phyloP scores from a whole-genome alignment of 2,888 invertebrate genomes.

The Pristionchus fissidentatus region DNA sequence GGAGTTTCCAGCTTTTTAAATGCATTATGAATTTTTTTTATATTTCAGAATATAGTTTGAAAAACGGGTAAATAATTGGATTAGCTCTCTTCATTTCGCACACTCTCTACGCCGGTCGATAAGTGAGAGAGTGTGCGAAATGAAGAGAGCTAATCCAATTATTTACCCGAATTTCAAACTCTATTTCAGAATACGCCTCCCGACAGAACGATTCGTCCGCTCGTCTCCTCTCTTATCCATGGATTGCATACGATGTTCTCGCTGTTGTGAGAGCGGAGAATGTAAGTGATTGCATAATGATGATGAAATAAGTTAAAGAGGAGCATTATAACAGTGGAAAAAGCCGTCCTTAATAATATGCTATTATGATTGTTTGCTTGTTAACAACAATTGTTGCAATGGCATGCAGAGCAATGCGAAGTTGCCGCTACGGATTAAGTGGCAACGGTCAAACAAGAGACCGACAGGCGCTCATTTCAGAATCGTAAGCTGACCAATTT shows the following conservation, averaged over 20 bases:
- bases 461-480: background rate
- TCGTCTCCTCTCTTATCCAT: constrained; percentile 65
- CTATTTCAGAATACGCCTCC: constrained; percentile 1
- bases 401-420: too few relatives aligned
- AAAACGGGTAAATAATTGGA: too few relatives aligned
- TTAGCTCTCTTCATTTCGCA: too few relatives aligned
- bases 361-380: too few relatives aligned
- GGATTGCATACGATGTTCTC: constrained; percentile 68
- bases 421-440: background rate
- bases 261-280: constrained; percentile 53
- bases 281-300: background rate
- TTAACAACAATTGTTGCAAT: too few relatives aligned
- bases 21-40: background rate
- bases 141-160: too few relatives aligned
- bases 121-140: too few relatives aligned
- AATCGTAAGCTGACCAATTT: background rate
- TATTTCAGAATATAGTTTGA: too few relatives aligned
- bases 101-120: too few relatives aligned
- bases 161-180: background rate
- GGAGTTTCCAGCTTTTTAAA: too few relatives aligned
- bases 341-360: too few relatives aligned
- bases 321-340: background rate
- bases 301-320: background rate
- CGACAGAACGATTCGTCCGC: constrained; percentile 30
- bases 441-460: background rate